phyloP scores from a whole-genome alignment of 2,797 vertebrate species.

The Cossypha heuglini region DNA sequence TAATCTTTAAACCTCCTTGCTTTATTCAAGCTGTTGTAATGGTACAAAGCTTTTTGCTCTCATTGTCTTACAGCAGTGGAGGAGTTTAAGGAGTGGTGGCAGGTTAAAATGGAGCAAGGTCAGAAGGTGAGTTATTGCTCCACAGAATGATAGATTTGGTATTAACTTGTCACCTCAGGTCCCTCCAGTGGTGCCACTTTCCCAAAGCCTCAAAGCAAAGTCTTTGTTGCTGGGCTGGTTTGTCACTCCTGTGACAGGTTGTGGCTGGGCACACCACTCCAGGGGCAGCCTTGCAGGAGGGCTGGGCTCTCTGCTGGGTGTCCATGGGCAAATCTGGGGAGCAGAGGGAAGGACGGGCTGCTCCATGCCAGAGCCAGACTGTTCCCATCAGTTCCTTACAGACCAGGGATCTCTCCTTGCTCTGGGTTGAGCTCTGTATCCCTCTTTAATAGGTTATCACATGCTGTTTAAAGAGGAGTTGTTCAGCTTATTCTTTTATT shows the following conservation, averaged over 20 bases:
- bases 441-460: rapidly evolving
- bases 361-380: rapidly evolving
- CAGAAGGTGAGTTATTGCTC: neutral
- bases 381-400: neutral
- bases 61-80: rapidly evolving
- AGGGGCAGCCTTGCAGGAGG: neutral
- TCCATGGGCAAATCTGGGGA: neutral
- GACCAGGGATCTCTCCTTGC: neutral
- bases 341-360: neutral
- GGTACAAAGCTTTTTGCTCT: neutral
- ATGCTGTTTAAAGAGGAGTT: neutral
- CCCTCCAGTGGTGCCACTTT: neutral
- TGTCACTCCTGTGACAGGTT: rapidly evolving
- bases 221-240: neutral
- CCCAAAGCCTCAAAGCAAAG: neutral
- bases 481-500: neutral
- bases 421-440: neutral
- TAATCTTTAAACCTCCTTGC: neutral
- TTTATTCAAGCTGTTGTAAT: neutral
- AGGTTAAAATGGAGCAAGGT: neutral
- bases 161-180: neutral
- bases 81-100: neutral
- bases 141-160: neutral
- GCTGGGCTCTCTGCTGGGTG: neutral
- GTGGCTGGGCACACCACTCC: neutral